A percentile compares a stretch with the other conserved stretches of the same genome.
Evolutionary conservation across 1,140 invertebrate genomes (phyloP).

Genomic region (Apis cerana): DNA sequence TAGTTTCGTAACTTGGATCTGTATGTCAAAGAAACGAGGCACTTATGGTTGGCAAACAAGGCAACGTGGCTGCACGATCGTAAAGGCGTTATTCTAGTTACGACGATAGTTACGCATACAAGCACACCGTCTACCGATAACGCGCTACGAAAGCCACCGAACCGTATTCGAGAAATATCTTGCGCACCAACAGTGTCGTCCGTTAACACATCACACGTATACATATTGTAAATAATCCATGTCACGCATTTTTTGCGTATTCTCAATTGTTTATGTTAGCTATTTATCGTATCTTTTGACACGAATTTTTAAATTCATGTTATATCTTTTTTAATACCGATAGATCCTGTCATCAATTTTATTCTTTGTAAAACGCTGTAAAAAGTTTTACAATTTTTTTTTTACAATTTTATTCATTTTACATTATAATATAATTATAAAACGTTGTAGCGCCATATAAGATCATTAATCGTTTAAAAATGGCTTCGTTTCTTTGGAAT

Average conservation of each 20-base stretch:
- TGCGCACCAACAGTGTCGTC: background rate
- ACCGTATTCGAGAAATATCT: constrained; percentile 33
- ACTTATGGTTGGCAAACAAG: background rate
- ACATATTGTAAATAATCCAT: constrained; percentile 43
- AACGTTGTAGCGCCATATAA: background rate
- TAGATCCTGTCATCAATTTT: background rate
- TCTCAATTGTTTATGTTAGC: background rate
- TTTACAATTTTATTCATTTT: no score
- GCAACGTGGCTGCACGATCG: background rate
- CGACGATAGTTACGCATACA: background rate
- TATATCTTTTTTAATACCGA: background rate
- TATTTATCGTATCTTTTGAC: background rate
- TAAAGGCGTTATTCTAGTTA: constrained; percentile 23
- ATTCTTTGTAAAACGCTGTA: no score
- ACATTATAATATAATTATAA: no score
- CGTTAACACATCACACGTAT: background rate
- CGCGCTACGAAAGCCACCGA: constrained; percentile 2
- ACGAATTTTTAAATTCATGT: background rate
- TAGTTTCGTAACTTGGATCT: constrained; percentile 28
- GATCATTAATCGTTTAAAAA: background rate
- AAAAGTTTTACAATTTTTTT: background rate
- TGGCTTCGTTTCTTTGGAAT: background rate
- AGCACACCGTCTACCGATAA: constrained; percentile 3
- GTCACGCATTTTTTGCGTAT: background rate
- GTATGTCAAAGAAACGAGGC: background rate